Percentiles rank a stretch among this genome's conserved stretches.
Evolutionary conservation across 1,140 invertebrate genomes (phyloP).

Genomic region (Centruroides vittatus): DNA sequence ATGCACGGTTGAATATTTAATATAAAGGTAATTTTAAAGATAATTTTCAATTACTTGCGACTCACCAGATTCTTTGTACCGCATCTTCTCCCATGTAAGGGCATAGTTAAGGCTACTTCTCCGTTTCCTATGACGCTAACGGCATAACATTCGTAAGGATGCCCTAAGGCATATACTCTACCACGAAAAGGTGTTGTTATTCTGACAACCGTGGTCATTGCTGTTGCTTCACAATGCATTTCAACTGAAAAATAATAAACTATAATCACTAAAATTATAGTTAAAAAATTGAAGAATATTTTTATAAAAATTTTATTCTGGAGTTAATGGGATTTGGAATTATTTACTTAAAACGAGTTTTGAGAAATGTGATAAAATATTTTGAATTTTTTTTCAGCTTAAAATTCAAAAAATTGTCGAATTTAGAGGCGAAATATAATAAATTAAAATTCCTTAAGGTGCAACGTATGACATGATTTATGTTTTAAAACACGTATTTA

Average conservation of each 20-base stretch:
- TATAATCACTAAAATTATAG: no score
- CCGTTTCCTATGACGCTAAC: constrained; percentile 8
- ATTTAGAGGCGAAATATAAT: no score
- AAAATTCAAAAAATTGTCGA: no score
- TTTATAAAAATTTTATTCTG: background rate
- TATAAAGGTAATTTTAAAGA: background rate
- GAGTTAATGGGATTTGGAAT: no score
- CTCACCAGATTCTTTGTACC: constrained; percentile 17
- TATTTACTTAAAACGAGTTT: no score
- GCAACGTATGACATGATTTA: no score
- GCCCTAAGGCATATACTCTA: constrained; percentile 38
- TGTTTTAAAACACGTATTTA: no score
- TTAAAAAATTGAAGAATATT: background rate
- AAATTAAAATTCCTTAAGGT: no score
- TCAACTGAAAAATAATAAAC: constrained; percentile 8
- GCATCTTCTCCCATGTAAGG: constrained; percentile 11
- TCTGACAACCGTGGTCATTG: constrained; percentile 34
- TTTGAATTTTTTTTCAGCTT: no score
- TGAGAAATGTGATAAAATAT: no score
- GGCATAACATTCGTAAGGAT: constrained; percentile 34
- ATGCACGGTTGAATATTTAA: background rate
- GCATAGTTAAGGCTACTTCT: constrained; percentile 14
- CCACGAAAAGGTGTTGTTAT: constrained; percentile 36
- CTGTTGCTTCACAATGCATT: constrained; percentile 15
- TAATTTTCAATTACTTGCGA: background rate